Evolutionary conservation across 2,113 vertebrate genomes (phyloP).

Genomic region (Corythornis vintsioides): DNA sequence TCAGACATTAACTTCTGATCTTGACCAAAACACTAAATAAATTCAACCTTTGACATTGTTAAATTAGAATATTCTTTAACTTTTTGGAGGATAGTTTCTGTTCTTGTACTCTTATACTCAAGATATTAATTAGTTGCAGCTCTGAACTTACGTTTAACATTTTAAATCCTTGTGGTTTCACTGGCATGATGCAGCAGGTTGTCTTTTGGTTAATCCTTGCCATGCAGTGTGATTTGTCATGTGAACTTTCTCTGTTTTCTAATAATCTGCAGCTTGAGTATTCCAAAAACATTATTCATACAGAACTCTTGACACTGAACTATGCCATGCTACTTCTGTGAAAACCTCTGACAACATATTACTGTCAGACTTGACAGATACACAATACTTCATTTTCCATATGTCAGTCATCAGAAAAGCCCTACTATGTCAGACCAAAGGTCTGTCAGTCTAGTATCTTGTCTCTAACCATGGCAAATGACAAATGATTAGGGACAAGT

Average conservation of each 20-base stretch:
- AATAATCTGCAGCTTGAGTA: constrained; percentile 34
- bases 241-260: constrained; percentile 33
- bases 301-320: background rate
- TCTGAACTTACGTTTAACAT: background rate
- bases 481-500: background rate
- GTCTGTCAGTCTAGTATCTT: background rate
- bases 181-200: background rate
- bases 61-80: background rate
- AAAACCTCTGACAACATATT: constrained; percentile 42
- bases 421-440: background rate
- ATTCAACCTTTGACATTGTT: background rate
- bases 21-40: background rate
- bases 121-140: background rate
- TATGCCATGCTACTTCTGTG: constrained; percentile 11
- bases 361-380: background rate
- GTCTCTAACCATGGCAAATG: background rate
- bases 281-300: constrained; percentile 25
- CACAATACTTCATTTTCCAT: constrained; percentile 10
- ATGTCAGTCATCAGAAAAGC: constrained; percentile 10
- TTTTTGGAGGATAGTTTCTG: background rate
- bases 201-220: background rate
- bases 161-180: background rate
- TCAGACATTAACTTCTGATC: background rate
- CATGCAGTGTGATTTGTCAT: background rate
- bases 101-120: background rate